Percentiles rank a stretch among this genome's conserved stretches.
phyloP scores from a whole-genome alignment of 2,797 vertebrate species.

The Vespertilio murinus region DNA sequence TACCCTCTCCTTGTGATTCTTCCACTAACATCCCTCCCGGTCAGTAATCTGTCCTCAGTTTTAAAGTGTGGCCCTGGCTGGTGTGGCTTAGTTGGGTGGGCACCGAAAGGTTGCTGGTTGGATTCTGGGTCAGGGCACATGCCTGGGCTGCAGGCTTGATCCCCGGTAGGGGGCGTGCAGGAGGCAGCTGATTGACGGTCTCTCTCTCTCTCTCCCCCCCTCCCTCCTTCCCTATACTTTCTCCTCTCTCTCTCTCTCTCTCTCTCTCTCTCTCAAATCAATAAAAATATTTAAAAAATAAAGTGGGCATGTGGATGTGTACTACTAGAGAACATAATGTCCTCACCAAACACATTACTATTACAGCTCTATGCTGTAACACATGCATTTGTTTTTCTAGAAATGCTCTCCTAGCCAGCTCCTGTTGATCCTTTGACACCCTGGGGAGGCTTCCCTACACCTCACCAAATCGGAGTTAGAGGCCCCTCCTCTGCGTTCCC shows the following conservation, averaged over 20 bases:
- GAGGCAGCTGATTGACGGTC: too few species aligned
- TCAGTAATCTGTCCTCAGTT: not conserved
- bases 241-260: too few species aligned
- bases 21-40: not conserved
- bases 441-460: not conserved
- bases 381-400: not conserved
- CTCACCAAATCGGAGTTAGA: not conserved
- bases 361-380: not conserved
- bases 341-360: not conserved
- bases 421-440: not conserved
- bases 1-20: not conserved
- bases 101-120: too few species aligned
- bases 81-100: too few species aligned
- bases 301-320: not conserved
- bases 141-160: too few species aligned
- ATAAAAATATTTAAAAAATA: too few species aligned
- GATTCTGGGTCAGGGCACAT: too few species aligned
- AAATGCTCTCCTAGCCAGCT: not conserved
- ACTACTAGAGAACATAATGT: not conserved
- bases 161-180: too few species aligned
- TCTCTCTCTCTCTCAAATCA: too few species aligned
- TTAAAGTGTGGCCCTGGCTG: not conserved
- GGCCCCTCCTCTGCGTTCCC: not conserved
- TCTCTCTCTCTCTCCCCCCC: too few species aligned
- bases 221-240: too few species aligned